Base-by-base conservation (phyloP, 1,140 invertebrate genomes). In the Drosophila elegans region DNA sequence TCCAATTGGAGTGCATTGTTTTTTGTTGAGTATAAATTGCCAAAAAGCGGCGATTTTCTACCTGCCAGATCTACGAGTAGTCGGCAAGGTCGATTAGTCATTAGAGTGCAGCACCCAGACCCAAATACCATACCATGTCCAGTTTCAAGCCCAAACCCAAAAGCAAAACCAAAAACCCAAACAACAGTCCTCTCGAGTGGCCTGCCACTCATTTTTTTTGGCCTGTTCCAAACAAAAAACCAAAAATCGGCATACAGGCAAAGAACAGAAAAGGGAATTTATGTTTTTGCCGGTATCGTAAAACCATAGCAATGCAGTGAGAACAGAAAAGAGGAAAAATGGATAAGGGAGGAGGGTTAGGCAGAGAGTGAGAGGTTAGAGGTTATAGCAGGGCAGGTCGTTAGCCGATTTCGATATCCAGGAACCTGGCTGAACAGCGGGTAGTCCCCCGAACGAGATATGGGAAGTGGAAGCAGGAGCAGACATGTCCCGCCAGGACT, bases 281-380 rank as follows among this genome's bases (percentile, higher is more conserved):
- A 55, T 79, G 68, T 73, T 68, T 84, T 81, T 81, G 81, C 78
- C 52, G 82, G 78, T 66, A 73, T 81, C 69, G 67, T 88, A 88
- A 86, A 86, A 73, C 83, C 82, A 79, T 88, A 88, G 83, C 57
- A 88, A 82, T 86, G 82, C 82, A 85, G 57, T 45, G 66, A 66
- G 21, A 59, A 38, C 11, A 56, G 11, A 10, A 10, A 45, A 38
- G 11, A 51, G 5, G 4, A 9, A 44, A 62, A 27, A 29, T n/a
- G 32, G 48, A 32, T 21, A 11, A 36, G 42, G 41, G 42, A 21
- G 16, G 41, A 32, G 39, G 38, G 39, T 27, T n/a, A 54, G 32
- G n/a, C 21, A 0, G 12, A 41, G 63, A 54, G 21, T 4, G 67
- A 69, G 51, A 49, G 64, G 66, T 56, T 48, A 71, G 67, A 71